A percentile compares a stretch with the other conserved stretches of the same genome.
phyloP scores from a whole-genome alignment of 2,113 vertebrate species.

The Corythornis madagascariensis region DNA sequence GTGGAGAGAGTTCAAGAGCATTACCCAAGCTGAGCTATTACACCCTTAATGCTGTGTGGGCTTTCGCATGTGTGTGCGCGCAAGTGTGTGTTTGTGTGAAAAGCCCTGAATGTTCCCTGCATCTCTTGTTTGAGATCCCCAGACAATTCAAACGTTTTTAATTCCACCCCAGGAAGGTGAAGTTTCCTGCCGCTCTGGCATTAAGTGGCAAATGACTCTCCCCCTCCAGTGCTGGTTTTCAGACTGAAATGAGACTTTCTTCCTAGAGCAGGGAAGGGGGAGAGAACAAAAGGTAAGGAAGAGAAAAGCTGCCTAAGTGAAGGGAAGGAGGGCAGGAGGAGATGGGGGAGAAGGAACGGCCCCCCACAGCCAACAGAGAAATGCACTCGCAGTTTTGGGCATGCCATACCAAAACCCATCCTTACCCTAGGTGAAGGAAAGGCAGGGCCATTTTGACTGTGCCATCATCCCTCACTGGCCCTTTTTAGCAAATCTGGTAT shows the following conservation, averaged over 20 bases:
- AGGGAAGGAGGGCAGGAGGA: background rate
- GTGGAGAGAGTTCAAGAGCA: slow-evolving; percentile 22
- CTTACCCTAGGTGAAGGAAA: background rate
- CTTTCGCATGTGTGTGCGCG: background rate
- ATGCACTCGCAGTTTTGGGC: background rate
- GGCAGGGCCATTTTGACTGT: background rate
- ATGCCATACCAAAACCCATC: background rate
- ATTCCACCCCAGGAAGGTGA: slow-evolving; percentile 60
- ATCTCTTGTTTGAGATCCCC: slow-evolving; percentile 54
- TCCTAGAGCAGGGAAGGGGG: background rate
- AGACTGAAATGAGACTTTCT: slow-evolving; percentile 51
- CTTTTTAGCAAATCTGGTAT: background rate
- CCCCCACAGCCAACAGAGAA: background rate
- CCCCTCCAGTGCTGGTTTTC: background rate
- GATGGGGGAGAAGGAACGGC: background rate
- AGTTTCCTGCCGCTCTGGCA: slow-evolving; percentile 40
- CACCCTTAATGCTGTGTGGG: slow-evolving; percentile 43
- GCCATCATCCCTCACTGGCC: background rate
- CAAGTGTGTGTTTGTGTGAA: background rate
- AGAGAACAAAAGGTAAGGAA: background rate
- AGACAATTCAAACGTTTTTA: slow-evolving; percentile 57
- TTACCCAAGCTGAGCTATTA: slow-evolving; percentile 58
- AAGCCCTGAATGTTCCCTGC: slow-evolving; percentile 55
- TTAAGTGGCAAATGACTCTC: slow-evolving; percentile 44
- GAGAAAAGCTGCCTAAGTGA: background rate